A percentile compares a stretch with the other conserved stretches of the same genome.
phyloP scores from a whole-genome alignment of 2,888 invertebrate genomes.

The Eupithecia subumbrata region DNA sequence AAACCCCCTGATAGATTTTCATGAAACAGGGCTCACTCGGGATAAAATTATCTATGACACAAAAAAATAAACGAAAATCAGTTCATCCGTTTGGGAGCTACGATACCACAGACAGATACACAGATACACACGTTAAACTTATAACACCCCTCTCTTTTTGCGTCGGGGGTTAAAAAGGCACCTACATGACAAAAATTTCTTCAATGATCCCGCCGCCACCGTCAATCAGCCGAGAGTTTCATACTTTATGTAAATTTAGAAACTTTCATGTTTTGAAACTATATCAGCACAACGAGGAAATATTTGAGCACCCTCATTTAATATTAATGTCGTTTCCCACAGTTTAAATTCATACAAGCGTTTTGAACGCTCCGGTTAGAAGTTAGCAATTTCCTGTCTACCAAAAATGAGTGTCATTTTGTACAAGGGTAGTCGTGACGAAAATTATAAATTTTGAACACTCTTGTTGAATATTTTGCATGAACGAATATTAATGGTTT shows the following conservation, averaged over 20 bases:
- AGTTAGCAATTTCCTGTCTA: slow-evolving; percentile 75
- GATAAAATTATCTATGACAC: no score
- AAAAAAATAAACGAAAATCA: no score
- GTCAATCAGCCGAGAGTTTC: background rate
- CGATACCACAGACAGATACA: no score
- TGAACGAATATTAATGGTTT: background rate
- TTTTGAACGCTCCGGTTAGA: slow-evolving; percentile 62
- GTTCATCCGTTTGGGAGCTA: no score
- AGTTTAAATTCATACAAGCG: slow-evolving; percentile 59
- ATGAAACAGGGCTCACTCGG: no score
- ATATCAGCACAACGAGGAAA: background rate
- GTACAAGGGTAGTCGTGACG: slow-evolving; percentile 66
- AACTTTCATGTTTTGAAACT: background rate
- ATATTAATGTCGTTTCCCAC: slow-evolving; percentile 37
- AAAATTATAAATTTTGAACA: slow-evolving; percentile 28
- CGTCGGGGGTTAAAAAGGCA: no score
- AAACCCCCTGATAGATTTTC: no score
- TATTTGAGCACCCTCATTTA: slow-evolving; percentile 19
- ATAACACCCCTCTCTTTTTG: no score
- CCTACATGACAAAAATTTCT: no score
- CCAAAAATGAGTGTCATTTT: slow-evolving; percentile 76
- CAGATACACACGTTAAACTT: no score
- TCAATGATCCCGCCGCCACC: no score
- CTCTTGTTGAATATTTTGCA: background rate
- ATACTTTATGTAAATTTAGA: background rate